Evolutionary conservation across 2,113 vertebrate species (phyloP), one percentile per base, ranked within the genome.

Genomic region (Eulemur rufifrons): DNA sequence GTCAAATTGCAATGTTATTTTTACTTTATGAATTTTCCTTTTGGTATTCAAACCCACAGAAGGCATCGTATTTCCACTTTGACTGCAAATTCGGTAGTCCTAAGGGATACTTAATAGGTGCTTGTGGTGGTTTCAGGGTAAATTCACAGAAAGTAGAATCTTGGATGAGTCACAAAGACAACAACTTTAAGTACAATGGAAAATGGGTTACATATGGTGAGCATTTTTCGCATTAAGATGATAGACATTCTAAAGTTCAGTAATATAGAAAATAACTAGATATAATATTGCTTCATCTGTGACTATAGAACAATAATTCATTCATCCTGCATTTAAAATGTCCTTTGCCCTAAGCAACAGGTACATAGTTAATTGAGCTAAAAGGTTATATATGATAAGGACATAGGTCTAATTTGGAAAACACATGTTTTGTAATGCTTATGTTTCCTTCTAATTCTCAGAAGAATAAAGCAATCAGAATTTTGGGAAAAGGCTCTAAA

Each of bases 121-220:
- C 63, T 96, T 84, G 78, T 87, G 82, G 82, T 89, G 54, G 61
- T 76, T 97, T 86, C 39, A 91, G 66, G 17, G 37, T 95, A 69
- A 97, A 94, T 74, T 91, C 69, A 96, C 77, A 74, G 82, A 96
- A 80, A 95, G n/a, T 76, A 96, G 34, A 89, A 73, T 54, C 85
- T 96, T 97, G 59, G 61, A 86, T 4, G 81, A 86, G 6, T 47
- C 90, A 95, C 71, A 97, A 98, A 86, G 2, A 78, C 78, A 95
- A 71, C 8, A 80, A 84, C 18, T 34, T 21, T 59, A 97, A n/a
- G 82, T 74, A 85, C 89, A 97, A 73, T 50, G 34, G 63, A 96
- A 97, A 97, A 96, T 95, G 34, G 27, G 95, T 91, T 91, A 61
- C 63, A 93, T 86, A 74, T 80, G 85, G 12, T 34, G 12, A 63